Base-by-base conservation (phyloP, 2,888 invertebrate species). In the Hemithea aestivaria region DNA sequence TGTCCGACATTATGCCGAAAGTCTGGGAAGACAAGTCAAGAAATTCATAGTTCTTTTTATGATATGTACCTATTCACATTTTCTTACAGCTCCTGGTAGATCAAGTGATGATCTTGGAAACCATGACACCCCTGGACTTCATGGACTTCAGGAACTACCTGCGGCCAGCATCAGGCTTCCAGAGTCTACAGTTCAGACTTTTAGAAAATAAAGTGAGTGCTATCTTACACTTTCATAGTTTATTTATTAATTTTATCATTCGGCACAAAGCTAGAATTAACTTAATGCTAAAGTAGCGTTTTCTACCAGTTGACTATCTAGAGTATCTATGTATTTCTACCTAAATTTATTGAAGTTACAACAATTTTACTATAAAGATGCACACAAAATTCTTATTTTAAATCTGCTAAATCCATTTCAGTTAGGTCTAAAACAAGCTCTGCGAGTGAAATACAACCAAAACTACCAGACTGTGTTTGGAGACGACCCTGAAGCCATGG, bases 41-140 rank as follows among this genome's bases (percentile, higher is more conserved):
- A n/a, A n/a, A n/a, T n/a, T n/a, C n/a, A n/a, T n/a, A n/a, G n/a
- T n/a, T n/a, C n/a, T n/a, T n/a, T n/a, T n/a, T n/a, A n/a, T n/a
- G n/a, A n/a, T n/a, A n/a, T n/a, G n/a, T n/a, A n/a, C n/a, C n/a
- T n/a, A n/a, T n/a, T n/a, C n/a, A n/a, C n/a, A n/a, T n/a, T n/a
- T n/a, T n/a, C n/a, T n/a, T n/a, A n/a, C 82, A 98, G 97, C 88
- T 99, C 0, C 89, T 99, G 30, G 97, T 96, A 23, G 99, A 99
- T 68, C 99, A 99, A 88, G 97, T 99, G 25, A 94, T 95, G 84
- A 97, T 99, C 54, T 81, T 99, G 54, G 99, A 99, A 81, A 99
- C 99, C 0, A 99, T 99, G 99, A 98, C 98, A 0, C 98, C 99
- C 0, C 79, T 98, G 41, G 99, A 99, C 79, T 99, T 99, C 68